Conservation (phyloP, 2,888 invertebrate genomes). For the Callosobruchus maculatus region DNA sequence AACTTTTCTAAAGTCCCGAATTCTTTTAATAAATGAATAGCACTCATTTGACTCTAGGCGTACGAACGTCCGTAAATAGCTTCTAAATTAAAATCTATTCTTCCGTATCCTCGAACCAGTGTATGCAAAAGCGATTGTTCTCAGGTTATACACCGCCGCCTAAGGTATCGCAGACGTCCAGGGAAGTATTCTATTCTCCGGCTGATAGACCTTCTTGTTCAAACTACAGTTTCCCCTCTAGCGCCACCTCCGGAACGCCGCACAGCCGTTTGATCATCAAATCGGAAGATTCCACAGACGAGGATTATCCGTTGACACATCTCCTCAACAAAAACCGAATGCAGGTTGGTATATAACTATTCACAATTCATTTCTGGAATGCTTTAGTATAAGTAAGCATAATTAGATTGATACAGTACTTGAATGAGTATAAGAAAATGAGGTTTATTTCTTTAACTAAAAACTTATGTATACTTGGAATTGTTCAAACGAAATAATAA, state of each 20-base stretch:
- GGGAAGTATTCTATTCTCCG: background rate
- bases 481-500: no score
- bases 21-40: no score
- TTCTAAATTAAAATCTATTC: no score
- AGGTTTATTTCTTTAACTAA: no score
- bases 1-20: no score
- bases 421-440: no score
- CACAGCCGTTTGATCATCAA: background rate
- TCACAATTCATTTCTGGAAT: background rate
- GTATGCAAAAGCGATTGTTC: background rate
- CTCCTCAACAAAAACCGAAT: background rate
- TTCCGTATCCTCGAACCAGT: background rate
- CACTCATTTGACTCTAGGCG: no score
- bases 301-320: background rate
- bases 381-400: no score
- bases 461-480: no score
- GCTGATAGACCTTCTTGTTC: constrained; percentile 17
- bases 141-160: background rate
- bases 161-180: background rate
- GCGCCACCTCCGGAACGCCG: background rate
- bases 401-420: no score
- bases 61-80: no score
- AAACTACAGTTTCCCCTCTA: constrained; percentile 10
- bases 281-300: background rate
- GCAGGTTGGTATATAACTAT: background rate